Base-by-base conservation (phyloP, 1,140 invertebrate species). In the Rhynchophorus ferrugineus region DNA sequence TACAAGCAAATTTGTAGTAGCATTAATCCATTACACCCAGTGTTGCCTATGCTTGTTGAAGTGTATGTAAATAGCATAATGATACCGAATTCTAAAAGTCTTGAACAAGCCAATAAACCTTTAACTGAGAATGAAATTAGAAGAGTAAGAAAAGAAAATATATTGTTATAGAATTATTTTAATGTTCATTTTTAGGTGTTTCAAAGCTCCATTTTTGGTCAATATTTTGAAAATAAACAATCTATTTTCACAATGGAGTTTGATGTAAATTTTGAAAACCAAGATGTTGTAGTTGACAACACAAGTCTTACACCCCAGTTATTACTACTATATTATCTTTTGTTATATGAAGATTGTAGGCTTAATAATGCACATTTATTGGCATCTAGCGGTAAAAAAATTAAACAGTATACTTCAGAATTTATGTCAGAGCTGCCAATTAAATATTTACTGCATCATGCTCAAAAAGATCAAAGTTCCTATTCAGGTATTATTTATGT, bases 51-150 rank as follows among this genome's bases (percentile, higher is more conserved):
- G n/a, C 71, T 98, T 5, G 87, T 98, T 0, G 93, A 97, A 73
- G 91, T 93, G 0, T 98, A 94, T 63, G 91, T 97, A 0, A 93
- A 91, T 68, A 95, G 92, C 1, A 87, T 97, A 47, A 75, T 97
- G 14, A 77, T 91, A 22, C 84, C 87, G 1, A 84, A 79, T 61
- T 79, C 78, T 20, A 85, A 85, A 69, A 87, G 69, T 35, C 59
- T 74, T 3, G 75, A 60, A 42, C 59, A 61, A 48, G 87, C 87
- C 2, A 96, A 97, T 66, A 85, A 95, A 67, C 92, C 93, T 0
- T 87, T 97, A 36, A 85, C 83, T 1, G 91, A 96, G 68, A 81
- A 86, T 45, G 92, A 98, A 72, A 92, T 97, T 16, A 69, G 89
- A 38, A 77, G 77, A 54, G 85, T 54, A 54, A 49, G 49, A 38